Conservation (phyloP, 2,888 invertebrate species). For the Hedya salicella region DNA sequence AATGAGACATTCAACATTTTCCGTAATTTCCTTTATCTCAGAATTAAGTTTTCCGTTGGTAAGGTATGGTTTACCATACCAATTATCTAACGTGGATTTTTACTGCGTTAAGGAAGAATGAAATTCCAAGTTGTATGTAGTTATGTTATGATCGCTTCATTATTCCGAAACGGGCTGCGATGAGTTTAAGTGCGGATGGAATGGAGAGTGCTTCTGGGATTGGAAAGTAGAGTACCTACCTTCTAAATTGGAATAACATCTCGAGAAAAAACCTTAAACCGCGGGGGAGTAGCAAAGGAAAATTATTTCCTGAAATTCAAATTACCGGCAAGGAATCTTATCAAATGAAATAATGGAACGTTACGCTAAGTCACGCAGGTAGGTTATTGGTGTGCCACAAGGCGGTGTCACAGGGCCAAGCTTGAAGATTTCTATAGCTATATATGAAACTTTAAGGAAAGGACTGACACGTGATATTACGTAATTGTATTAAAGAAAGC, state of each 20-base stretch:
- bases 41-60: neutral
- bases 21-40: conserved; percentile 9
- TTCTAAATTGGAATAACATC: conserved; percentile 17
- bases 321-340: conserved; percentile 1
- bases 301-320: conserved; percentile 3
- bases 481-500: conserved; percentile 50
- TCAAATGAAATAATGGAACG: neutral
- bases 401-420: conserved; percentile 1
- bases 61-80: neutral
- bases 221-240: conserved; percentile 19
- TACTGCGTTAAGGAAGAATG: neutral
- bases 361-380: too few relatives aligned
- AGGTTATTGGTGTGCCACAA: neutral
- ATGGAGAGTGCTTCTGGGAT: conserved; percentile 8
- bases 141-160: conserved; percentile 1
- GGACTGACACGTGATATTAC: conserved; percentile 37
- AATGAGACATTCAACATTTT: conserved; percentile 14
- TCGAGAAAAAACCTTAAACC: neutral
- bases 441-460: conserved; percentile 5
- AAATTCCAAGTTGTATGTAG: neutral
- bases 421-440: neutral
- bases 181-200: conserved; percentile 3
- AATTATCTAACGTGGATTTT: neutral
- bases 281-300: conserved; percentile 11
- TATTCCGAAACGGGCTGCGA: neutral